These are phyloP conservation scores for Erythrocercus mccallii DNA, from an alignment of 2,113 vertebrate genomes.

Conservation along the genomic window DNA sequence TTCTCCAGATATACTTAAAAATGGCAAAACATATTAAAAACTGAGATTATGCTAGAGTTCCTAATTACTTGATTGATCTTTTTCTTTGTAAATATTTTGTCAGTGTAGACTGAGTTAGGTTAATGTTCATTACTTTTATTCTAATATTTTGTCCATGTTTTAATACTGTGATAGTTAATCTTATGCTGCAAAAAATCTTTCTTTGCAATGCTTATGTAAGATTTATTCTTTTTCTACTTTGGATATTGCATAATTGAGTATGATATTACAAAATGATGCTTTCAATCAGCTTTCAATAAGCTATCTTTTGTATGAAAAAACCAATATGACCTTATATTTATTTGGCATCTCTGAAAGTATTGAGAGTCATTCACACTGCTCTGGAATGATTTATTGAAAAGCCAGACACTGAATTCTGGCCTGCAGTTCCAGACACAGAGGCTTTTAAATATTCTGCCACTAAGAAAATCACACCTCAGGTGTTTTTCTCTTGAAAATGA, in stretches of 20 bases:
- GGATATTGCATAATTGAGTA: slow-evolving; percentile 1
- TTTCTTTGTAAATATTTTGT: slow-evolving; percentile 13
- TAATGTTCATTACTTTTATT: not conserved
- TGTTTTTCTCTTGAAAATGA: not conserved
- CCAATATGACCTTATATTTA: not conserved
- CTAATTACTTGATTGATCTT: not conserved
- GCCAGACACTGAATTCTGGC: not conserved
- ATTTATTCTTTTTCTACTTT: not conserved
- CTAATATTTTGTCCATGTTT: not conserved
- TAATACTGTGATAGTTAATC: slow-evolving; percentile 30
- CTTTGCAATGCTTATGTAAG: not conserved
- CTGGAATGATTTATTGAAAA: not conserved
- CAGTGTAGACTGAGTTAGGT: not conserved
- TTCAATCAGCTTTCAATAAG: not conserved
- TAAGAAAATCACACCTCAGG: not conserved
- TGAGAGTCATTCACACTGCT: not conserved
- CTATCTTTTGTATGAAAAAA: not conserved
- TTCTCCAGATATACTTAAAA: slow-evolving; percentile 23
- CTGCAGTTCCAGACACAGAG: not conserved
- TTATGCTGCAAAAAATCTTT: slow-evolving; percentile 17
- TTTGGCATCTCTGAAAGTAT: not conserved
- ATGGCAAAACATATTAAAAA: not conserved
- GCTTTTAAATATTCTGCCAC: not conserved
- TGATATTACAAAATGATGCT: not conserved
- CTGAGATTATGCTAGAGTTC: slow-evolving; percentile 13